Base-by-base conservation (phyloP, 2,797 vertebrate species). In the Podarcis siculus region DNA sequence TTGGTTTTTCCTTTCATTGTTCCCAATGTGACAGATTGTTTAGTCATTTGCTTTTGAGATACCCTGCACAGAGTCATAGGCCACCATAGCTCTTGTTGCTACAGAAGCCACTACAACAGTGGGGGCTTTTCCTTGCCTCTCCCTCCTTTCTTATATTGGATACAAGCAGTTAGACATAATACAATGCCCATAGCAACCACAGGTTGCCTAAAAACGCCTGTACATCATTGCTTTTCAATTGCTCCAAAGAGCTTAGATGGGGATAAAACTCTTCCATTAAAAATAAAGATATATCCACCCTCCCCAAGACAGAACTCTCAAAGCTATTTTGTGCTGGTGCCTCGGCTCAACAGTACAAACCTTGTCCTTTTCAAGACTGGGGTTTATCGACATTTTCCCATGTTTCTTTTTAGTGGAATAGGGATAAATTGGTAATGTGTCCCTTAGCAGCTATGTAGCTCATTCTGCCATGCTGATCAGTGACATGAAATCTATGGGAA, bases 291-390 rank as follows among this genome's bases (percentile, higher is more conserved):
- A 78, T 61, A 37, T 86, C 64, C 39, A 72, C 32, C 17, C 17
- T 35, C 35, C 79, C 71, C 82, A 78, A 87, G 85, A 72, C 79
- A 79, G 77, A 84, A 45, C 0, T 72, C 93, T 92, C 78, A 72
- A 78, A 89, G 45, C 32, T 89, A 93, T 91, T 93, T 85, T 92
- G 90, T 79, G 15, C 25, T 64, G 88, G 21, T 78, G 85, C 79
- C 87, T 89, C 85, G 73, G 88, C 79, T 82, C 10, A 66, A 45
- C 79, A 73, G 89, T 85, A 88, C 87, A 92, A 87, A 37, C 7
- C 19, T 84, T 69, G 42, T 85, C 79, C 89, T 80, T 81, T 92
- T 71, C 66, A 88, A 73, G n/a, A 86, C 79, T 19, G 32, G 30
- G 58, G 32, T 80, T 80, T 73, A 90, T 85, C 76, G 87, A 92